phyloP scores from a whole-genome alignment of 2,888 invertebrate species.

The Nephrotoma flavescens region DNA sequence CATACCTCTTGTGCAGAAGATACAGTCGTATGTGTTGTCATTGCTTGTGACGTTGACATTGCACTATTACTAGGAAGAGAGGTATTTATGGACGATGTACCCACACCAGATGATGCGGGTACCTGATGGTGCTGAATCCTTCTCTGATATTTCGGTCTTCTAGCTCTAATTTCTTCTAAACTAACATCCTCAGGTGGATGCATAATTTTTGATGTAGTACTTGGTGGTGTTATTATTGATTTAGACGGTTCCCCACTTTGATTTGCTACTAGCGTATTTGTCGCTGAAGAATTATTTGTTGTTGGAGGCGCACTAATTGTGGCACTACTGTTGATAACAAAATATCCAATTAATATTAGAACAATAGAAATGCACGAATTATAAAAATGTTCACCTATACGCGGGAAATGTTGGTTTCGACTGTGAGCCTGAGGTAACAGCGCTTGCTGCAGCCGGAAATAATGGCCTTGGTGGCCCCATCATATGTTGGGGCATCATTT shows the following conservation, averaged over 20 bases:
- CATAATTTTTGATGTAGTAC: slow-evolving; percentile 76
- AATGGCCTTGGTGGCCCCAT: slow-evolving; percentile 56
- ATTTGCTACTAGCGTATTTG: slow-evolving; percentile 12
- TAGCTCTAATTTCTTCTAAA: slow-evolving; percentile 66
- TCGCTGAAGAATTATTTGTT: slow-evolving; percentile 23
- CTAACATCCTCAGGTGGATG: slow-evolving; percentile 91
- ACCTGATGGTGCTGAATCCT: slow-evolving; percentile 17
- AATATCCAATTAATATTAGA: background rate
- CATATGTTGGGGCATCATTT: slow-evolving; percentile 40
- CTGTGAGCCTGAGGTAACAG: slow-evolving; percentile 36
- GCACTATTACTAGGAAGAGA: slow-evolving; percentile 1
- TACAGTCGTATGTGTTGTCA: slow-evolving; percentile 8
- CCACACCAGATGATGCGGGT: slow-evolving; percentile 10
- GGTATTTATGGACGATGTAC: slow-evolving; percentile 17
- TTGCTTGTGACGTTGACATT: slow-evolving; percentile 11
- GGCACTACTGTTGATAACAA: slow-evolving; percentile 39
- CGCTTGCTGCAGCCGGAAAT: slow-evolving; percentile 62
- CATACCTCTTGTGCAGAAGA: slow-evolving; percentile 30
- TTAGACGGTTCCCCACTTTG: slow-evolving; percentile 23
- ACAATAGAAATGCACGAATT: background rate
- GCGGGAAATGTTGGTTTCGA: slow-evolving; percentile 68
- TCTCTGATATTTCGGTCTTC: slow-evolving; percentile 49
- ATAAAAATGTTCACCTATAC: slow-evolving; percentile 40
- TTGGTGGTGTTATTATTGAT: slow-evolving; percentile 57
- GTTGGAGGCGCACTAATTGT: slow-evolving; percentile 65